Evolutionary conservation across 2,888 invertebrate genomes (phyloP).

Genomic region (Ennomos fuscantarius): DNA sequence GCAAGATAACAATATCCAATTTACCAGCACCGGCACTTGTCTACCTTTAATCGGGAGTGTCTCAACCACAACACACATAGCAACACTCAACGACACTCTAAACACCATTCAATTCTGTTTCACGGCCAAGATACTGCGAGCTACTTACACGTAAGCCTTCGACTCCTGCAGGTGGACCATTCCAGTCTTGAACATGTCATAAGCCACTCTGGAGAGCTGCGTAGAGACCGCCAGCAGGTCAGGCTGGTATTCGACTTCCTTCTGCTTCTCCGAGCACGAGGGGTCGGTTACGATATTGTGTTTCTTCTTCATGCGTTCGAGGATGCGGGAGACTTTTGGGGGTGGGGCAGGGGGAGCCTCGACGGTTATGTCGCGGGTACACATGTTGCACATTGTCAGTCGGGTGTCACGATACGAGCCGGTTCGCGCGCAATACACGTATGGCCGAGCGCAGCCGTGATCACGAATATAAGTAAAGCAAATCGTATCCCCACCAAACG

Average conservation of each 20-base stretch:
- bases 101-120: background rate
- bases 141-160: conserved; percentile 80
- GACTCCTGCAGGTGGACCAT: conserved; percentile 70
- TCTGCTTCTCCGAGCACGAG: conserved; percentile 61
- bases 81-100: background rate
- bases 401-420: conserved; percentile 16
- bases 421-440: conserved; percentile 46
- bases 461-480: conserved; percentile 70
- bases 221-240: conserved; percentile 81
- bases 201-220: conserved; percentile 70
- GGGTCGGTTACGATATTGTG: conserved; percentile 76
- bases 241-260: conserved; percentile 72
- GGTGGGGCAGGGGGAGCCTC: conserved; percentile 49
- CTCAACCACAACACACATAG: background rate
- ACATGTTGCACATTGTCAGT: conserved; percentile 75
- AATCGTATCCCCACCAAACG: conserved; percentile 63
- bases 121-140: background rate
- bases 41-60: background rate
- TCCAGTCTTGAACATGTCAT: conserved; percentile 66
- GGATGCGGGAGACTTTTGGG: conserved; percentile 46
- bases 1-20: background rate
- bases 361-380: conserved; percentile 62
- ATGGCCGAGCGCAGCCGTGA: conserved; percentile 45
- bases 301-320: conserved; percentile 76
- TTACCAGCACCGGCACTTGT: background rate